Conservation (phyloP, 1,140 invertebrate species). For the Tetramorium simillimum region DNA sequence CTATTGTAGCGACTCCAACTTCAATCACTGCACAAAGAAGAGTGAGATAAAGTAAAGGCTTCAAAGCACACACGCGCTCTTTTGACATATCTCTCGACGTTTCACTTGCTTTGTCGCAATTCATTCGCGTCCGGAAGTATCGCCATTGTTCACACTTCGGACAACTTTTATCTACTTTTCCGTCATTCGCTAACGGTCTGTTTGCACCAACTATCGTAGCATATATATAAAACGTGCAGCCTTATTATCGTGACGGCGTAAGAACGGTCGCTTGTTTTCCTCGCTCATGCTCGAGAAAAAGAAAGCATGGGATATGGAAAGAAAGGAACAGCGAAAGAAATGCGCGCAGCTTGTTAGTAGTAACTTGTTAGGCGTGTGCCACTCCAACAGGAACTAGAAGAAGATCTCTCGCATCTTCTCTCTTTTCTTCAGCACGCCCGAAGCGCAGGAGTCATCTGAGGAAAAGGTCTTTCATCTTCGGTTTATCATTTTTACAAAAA, state of each 20-base stretch:
- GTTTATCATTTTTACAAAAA: not conserved
- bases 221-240: constrained; percentile 26
- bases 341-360: constrained; percentile 65
- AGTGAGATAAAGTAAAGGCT: not conserved
- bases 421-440: constrained; percentile 20
- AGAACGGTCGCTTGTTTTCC: constrained; percentile 60
- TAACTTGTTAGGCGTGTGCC: constrained; percentile 69
- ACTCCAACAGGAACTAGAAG: constrained; percentile 65
- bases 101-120: not conserved
- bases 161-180: constrained; percentile 16
- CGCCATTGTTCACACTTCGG: not conserved
- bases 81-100: not conserved
- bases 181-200: constrained; percentile 57
- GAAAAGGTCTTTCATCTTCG: not conserved
- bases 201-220: constrained; percentile 55
- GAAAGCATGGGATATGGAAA: not conserved
- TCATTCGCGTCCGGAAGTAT: not conserved
- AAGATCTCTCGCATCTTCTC: constrained; percentile 58
- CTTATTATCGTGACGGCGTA: constrained; percentile 68
- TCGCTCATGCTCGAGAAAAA: not conserved
- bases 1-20: not conserved
- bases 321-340: constrained; percentile 19
- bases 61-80: not conserved
- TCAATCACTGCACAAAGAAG: not conserved
- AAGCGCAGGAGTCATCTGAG: constrained; percentile 41